Percentiles rank a stretch among this genome's conserved stretches.
Conservation (phyloP, 2,888 invertebrate species). For the Ormyrus labotus region DNA sequence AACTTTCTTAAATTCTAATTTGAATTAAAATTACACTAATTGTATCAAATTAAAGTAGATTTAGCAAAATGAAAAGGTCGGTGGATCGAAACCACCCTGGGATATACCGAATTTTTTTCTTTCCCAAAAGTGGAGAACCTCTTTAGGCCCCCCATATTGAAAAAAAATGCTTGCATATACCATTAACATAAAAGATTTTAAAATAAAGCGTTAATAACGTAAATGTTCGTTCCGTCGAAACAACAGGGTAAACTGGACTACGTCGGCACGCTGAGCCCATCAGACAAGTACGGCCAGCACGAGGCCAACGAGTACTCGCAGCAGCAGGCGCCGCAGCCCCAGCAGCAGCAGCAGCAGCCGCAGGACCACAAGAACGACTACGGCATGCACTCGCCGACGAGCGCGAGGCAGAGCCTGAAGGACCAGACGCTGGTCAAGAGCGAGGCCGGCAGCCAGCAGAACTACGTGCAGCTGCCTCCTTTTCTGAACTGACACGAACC, state of each 20-base stretch:
- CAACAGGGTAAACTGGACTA: slow-evolving; percentile 66
- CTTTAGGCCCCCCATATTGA: too few relatives aligned
- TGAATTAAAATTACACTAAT: too few relatives aligned
- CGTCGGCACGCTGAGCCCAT: slow-evolving; percentile 73
- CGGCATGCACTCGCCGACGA: slow-evolving; percentile 70
- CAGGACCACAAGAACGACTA: slow-evolving; percentile 71
- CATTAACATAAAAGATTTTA: too few relatives aligned
- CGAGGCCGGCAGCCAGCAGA: slow-evolving; percentile 80
- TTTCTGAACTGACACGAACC: slow-evolving; percentile 82
- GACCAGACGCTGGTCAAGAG: slow-evolving; percentile 77
- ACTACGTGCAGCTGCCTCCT: slow-evolving; percentile 85
- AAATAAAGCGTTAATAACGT: too few relatives aligned
- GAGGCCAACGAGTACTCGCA: slow-evolving; percentile 80
- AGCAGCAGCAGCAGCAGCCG: slow-evolving; percentile 75
- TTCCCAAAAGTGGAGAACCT: too few relatives aligned
- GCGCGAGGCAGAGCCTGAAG: slow-evolving; percentile 75
- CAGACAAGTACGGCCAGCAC: slow-evolving; percentile 79
- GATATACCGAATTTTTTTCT: too few relatives aligned
- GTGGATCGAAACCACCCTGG: too few relatives aligned
- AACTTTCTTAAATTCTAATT: too few relatives aligned
- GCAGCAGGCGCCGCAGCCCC: slow-evolving; percentile 77
- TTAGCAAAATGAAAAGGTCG: too few relatives aligned
- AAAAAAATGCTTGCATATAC: too few relatives aligned
- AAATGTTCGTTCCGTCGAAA: neutral
- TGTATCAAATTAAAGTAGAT: too few relatives aligned